Evolutionary conservation across 2,113 vertebrate species (phyloP).

Genomic region (Columba livia): DNA sequence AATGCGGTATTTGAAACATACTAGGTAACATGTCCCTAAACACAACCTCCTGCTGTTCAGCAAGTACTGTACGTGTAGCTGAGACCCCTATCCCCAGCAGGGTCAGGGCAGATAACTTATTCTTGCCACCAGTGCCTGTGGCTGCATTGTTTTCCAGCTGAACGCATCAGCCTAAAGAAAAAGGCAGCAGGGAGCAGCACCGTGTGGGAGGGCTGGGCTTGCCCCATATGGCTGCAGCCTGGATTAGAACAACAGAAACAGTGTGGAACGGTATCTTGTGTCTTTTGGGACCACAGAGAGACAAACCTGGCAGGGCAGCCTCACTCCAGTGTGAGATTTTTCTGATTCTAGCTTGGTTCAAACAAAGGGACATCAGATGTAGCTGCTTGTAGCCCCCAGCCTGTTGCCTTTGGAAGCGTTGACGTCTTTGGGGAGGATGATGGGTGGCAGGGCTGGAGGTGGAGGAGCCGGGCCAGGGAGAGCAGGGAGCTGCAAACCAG

Average conservation of each 20-base stretch:
- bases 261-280: accelerated
- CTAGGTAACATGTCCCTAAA: neutral
- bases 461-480: neutral
- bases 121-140: too few relatives aligned
- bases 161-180: neutral
- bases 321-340: accelerated
- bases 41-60: neutral
- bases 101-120: neutral
- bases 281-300: neutral
- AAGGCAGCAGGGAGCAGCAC: accelerated
- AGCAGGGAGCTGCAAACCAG: neutral
- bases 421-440: neutral
- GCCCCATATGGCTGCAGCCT: neutral
- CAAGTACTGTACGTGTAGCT: neutral
- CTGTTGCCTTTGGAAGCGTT: neutral
- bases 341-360: neutral
- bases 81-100: neutral
- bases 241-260: neutral
- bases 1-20: neutral
- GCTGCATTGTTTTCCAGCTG: neutral
- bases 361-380: accelerated
- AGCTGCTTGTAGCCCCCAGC: neutral
- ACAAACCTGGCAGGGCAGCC: accelerated
- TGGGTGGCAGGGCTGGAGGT: neutral
- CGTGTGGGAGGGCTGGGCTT: neutral